Evolutionary conservation across 2,888 invertebrate species (phyloP).

Genomic region (Ormyrus labotus): DNA sequence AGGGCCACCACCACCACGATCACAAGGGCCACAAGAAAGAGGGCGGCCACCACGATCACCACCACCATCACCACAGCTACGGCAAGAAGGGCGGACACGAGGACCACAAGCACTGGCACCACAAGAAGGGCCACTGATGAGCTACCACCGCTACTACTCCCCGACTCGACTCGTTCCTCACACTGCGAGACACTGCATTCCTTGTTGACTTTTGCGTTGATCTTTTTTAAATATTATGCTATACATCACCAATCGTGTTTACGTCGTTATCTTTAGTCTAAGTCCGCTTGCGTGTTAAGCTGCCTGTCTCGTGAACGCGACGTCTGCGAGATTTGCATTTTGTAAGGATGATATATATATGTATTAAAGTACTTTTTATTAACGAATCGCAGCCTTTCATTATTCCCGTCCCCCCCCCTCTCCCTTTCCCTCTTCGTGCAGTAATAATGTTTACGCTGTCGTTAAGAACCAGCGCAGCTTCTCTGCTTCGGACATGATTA

Average conservation of each 20-base stretch:
- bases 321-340: constrained; percentile 13
- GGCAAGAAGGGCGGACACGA: constrained; percentile 89
- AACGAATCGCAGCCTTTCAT: constrained; percentile 6
- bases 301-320: constrained; percentile 22
- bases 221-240: constrained; percentile 14
- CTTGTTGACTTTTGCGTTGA: constrained; percentile 44
- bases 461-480: neutral
- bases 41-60: constrained; percentile 86
- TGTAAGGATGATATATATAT: constrained; percentile 23
- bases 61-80: constrained; percentile 84
- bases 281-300: constrained; percentile 13
- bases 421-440: neutral
- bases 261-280: constrained; percentile 43
- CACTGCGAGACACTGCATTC: neutral
- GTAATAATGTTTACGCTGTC: neutral
- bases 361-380: constrained; percentile 54
- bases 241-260: neutral
- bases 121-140: constrained; percentile 76
- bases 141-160: neutral
- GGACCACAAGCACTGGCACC: constrained; percentile 88
- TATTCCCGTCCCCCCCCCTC: neutral
- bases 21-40: constrained; percentile 88
- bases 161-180: neutral
- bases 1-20: constrained; percentile 88
- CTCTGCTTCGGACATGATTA: constrained; percentile 5